Evolutionary conservation across 2,113 vertebrate genomes (phyloP), one percentile per base, ranked within the genome.

Genomic region (Daubentonia madagascariensis): DNA sequence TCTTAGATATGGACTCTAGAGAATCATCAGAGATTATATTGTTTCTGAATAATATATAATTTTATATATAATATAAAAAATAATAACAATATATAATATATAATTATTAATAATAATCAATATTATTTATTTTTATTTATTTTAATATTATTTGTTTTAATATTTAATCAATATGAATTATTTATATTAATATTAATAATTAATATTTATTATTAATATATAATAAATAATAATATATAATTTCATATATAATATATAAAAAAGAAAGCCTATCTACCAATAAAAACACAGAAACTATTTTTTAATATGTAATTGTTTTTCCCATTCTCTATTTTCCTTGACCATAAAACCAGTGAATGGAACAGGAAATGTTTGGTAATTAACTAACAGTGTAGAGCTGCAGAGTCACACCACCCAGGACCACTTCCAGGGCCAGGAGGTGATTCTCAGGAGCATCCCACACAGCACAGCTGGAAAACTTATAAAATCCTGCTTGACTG

Each of bases 31-130:
- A 32, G 32, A 87, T 40, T 50, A 35, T 23, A 76, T 73, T 93
- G 8, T 89, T 95, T 97, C 25, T 92, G 52, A n/a, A 93, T 23
- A 93, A 67, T 54, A n/a, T n/a, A 65, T 80, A 11, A 43, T n/a
- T n/a, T n/a, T n/a, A n/a, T n/a, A n/a, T n/a, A n/a, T n/a, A n/a
- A n/a, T n/a, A n/a, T n/a, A n/a, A n/a, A n/a, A n/a, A n/a, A n/a
- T n/a, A n/a, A n/a, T n/a, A n/a, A n/a, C n/a, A n/a, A n/a, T n/a
- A n/a, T n/a, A n/a, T n/a, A n/a, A n/a, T n/a, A n/a, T n/a, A n/a
- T n/a, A n/a, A n/a, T n/a, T n/a, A n/a, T n/a, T n/a, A n/a, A n/a
- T n/a, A n/a, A n/a, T n/a, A n/a, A n/a, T n/a, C n/a, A n/a, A n/a
- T n/a, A n/a, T n/a, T n/a, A n/a, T n/a, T n/a, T n/a, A n/a, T n/a